A percentile compares a stretch with the other conserved stretches of the same genome.
phyloP scores from a whole-genome alignment of 2,797 vertebrate genomes.

The Hemitrygon akajei region DNA sequence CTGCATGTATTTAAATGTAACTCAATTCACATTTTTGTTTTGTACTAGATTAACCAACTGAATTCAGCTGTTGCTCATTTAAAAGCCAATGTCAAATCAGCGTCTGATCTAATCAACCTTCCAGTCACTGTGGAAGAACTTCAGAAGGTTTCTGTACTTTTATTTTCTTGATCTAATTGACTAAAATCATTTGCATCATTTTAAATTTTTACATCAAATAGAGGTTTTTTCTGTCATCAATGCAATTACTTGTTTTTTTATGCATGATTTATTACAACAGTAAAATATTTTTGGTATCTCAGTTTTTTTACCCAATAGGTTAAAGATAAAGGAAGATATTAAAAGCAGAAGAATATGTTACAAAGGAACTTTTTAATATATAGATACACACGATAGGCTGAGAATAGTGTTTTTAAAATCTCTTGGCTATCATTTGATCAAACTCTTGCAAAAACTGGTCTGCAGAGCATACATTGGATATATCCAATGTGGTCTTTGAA shows the following conservation, averaged over 20 bases:
- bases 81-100: slow-evolving; percentile 84
- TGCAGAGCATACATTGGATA: not conserved
- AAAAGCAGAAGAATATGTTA: not conserved
- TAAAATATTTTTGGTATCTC: too few species aligned
- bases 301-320: not conserved
- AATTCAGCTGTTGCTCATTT: slow-evolving; percentile 82
- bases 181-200: not conserved
- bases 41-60: slow-evolving; percentile 69
- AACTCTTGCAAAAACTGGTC: not conserved
- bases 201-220: not conserved
- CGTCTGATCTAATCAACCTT: slow-evolving; percentile 82
- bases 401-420: not conserved
- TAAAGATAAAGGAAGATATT: not conserved
- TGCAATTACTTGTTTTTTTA: not conserved
- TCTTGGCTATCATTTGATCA: not conserved
- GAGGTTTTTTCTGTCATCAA: not conserved
- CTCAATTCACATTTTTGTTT: slow-evolving; percentile 39
- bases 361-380: not conserved
- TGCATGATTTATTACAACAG: not conserved
- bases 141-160: slow-evolving; percentile 71
- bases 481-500: not conserved
- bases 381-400: not conserved
- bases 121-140: slow-evolving; percentile 86
- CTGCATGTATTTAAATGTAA: slow-evolving; percentile 33
- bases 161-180: not conserved